Percentiles rank a stretch among this genome's conserved stretches.
Conservation (phyloP, 2,113 vertebrate species). For the Callorhinus ursinus region DNA sequence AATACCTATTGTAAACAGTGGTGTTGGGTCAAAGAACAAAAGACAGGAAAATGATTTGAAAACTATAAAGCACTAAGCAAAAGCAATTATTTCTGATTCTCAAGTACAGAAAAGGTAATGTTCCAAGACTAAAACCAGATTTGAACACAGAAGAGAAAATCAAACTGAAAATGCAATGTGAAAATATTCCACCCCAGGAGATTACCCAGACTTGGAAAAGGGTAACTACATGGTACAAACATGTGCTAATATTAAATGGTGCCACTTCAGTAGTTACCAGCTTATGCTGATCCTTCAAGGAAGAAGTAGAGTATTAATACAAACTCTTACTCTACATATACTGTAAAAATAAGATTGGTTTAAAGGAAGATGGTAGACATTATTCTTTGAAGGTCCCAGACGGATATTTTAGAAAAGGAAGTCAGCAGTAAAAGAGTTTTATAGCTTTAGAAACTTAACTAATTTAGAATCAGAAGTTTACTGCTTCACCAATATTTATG, state of each 20-base stretch:
- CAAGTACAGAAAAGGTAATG: not conserved
- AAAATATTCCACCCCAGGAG: not conserved
- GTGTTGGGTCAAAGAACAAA: not conserved
- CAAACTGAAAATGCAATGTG: not conserved
- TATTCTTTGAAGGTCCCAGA: constrained; percentile 19
- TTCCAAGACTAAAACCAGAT: not conserved
- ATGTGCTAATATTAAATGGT: not conserved
- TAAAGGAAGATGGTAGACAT: not conserved
- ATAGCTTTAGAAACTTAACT: constrained; percentile 61
- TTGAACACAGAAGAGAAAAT: not conserved
- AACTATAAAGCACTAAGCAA: constrained; percentile 10
- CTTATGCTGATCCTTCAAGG: not conserved
- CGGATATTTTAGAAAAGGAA: constrained; percentile 24
- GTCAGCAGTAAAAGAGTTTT: constrained; percentile 50
- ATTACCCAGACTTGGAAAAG: not conserved
- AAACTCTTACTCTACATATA: not conserved
- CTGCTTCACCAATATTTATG: constrained; percentile 60
- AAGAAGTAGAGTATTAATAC: not conserved
- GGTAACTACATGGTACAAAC: not conserved
- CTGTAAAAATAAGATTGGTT: not conserved
- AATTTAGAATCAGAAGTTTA: constrained; percentile 71
- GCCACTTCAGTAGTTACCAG: not conserved
- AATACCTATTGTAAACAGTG: not conserved
- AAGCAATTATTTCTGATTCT: constrained; percentile 24
- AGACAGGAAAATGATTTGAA: not conserved